A percentile compares a stretch with the other conserved stretches of the same genome.
Conservation (phyloP, 2,113 vertebrate species). For the Sceloporus tristichus region DNA sequence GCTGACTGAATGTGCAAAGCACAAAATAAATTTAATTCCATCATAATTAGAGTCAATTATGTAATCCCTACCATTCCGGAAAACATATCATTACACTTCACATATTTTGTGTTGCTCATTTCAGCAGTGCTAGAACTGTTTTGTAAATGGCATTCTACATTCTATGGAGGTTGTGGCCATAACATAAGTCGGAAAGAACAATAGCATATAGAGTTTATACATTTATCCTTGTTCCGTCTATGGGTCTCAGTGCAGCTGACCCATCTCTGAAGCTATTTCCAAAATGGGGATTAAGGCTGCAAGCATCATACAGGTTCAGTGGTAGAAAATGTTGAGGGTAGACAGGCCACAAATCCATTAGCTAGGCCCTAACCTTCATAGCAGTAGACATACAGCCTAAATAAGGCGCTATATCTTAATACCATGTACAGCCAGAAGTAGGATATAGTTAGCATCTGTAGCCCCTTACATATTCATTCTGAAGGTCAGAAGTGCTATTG, state of each 20-base stretch:
- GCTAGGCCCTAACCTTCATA: background rate
- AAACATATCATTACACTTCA: slow-evolving; percentile 47
- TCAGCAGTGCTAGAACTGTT: slow-evolving; percentile 36
- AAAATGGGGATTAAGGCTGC: background rate
- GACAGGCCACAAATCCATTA: background rate
- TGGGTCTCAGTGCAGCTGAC: background rate
- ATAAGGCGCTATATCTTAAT: background rate
- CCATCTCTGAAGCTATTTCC: background rate
- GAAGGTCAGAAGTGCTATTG: background rate
- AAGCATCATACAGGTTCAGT: background rate
- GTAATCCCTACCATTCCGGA: slow-evolving; percentile 48
- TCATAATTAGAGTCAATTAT: slow-evolving; percentile 50
- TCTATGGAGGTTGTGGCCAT: background rate
- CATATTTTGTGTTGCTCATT: slow-evolving; percentile 22
- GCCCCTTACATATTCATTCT: background rate
- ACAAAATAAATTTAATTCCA: slow-evolving; percentile 57
- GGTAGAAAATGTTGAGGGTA: background rate
- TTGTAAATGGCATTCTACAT: slow-evolving; percentile 35
- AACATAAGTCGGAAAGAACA: slow-evolving; percentile 15
- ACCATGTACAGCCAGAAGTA: background rate
- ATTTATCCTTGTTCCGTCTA: background rate
- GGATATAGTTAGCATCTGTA: too few relatives aligned
- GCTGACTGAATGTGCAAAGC: slow-evolving; percentile 36
- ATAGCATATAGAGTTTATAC: background rate
- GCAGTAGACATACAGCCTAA: background rate